Conservation (phyloP, 2,113 vertebrate species). For the Leptobrachium leishanense region DNA sequence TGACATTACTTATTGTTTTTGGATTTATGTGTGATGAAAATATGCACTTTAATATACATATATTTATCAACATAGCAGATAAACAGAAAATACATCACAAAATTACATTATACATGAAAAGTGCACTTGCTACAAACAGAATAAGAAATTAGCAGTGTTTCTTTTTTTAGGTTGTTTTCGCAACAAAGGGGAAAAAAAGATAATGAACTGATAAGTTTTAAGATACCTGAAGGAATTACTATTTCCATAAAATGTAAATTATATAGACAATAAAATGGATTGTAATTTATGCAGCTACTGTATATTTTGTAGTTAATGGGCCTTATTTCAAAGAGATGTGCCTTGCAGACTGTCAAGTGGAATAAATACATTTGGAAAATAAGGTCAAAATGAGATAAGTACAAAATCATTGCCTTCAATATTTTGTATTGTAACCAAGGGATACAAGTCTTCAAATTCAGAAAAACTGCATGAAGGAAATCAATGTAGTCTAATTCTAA, state of each 20-base stretch:
- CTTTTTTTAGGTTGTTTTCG: constrained; percentile 31
- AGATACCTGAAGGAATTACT: constrained; percentile 46
- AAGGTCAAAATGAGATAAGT: constrained; percentile 47
- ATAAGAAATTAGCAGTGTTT: constrained; percentile 9
- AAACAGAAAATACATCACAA: not conserved
- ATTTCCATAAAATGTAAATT: constrained; percentile 49
- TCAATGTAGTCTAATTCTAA: constrained; percentile 4
- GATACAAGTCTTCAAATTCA: constrained; percentile 25
- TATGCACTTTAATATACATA: no score
- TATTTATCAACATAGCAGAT: not conserved
- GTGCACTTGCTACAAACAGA: not conserved
- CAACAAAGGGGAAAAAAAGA: constrained; percentile 32
- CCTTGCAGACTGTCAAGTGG: constrained; percentile 47
- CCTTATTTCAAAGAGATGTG: constrained; percentile 47
- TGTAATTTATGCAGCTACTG: constrained; percentile 48
- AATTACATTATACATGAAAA: not conserved
- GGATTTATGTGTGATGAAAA: no score
- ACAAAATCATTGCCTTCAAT: constrained; percentile 39
- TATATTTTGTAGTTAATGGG: constrained; percentile 50
- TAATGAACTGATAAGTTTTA: constrained; percentile 49
- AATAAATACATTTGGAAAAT: constrained; percentile 51
- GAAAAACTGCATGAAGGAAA: not conserved
- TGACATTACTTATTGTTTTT: no score
- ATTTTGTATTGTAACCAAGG: constrained; percentile 41
- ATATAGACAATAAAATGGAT: constrained; percentile 49